Base-by-base conservation (phyloP, 2,888 invertebrate species). In the Drosophila kambysellisi region DNA sequence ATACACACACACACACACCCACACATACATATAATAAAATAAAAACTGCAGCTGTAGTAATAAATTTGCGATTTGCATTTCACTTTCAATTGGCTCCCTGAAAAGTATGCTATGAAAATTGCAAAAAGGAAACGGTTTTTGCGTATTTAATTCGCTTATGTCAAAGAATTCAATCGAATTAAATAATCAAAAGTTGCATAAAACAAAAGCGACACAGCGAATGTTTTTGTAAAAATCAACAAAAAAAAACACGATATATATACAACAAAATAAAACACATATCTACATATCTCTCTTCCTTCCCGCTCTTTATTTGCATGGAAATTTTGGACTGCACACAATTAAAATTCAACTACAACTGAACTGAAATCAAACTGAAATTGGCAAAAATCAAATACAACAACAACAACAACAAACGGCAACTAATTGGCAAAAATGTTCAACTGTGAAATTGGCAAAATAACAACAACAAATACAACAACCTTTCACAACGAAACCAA, bases 351-450 rank as follows among this genome's bases (percentile, higher is more conserved):
- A 58, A 74, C 66, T 67, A 62, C 61, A 79, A 76, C 73, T 66
- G 64, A 65, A 76, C 64, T 70, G n/a, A 59, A 59, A 29, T 51
- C 57, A 51, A 59, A 59, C 29, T 50, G 52, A 76, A 83, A 88
- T 89, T 82, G 83, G 88, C 75, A 58, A 46, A 59, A 61, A 52
- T 63, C 15, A 32, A n/a, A 53, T 30, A 30, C 15, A 59, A 64
- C 50, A 25, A 57, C 66, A 25, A 57, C 66, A 63, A 68, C 46
- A 25, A 57, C 66, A 63, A 68, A 83, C 74, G 72, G 69, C 75
- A 89, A 83, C 81, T 88, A 86, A 84, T 84, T 84, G 89, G 83
- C 76, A 63, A 77, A 88, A 77, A 77, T 74, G 58, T 77, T 72
- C 78, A 77, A 74, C 82, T 77, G 76, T 82, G 61, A 85, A 86